phyloP scores from a whole-genome alignment of 2,113 vertebrate genomes.

The Nicator chloris region DNA sequence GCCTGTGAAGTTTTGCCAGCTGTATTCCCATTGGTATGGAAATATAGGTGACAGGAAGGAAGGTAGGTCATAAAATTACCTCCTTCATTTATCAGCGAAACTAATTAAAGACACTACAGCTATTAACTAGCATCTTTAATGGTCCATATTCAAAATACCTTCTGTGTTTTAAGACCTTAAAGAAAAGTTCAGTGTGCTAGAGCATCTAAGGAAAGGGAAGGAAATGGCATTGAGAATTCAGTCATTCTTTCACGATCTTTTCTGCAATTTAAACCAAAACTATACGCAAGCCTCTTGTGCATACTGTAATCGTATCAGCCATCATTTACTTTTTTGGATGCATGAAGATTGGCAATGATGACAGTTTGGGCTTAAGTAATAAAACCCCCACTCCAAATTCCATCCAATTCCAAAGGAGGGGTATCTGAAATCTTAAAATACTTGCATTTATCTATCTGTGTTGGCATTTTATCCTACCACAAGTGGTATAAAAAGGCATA shows the following conservation, averaged over 20 bases:
- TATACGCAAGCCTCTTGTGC: neutral
- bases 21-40: neutral
- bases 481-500: neutral
- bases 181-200: neutral
- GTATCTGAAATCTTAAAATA: neutral
- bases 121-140: neutral
- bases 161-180: neutral
- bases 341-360: neutral
- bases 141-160: neutral
- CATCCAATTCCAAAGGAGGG: neutral
- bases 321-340: neutral
- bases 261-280: neutral
- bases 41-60: neutral
- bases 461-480: neutral
- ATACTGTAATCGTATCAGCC: neutral
- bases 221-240: neutral
- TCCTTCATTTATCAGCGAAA: neutral
- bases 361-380: neutral
- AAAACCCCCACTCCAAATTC: neutral
- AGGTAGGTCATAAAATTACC: neutral
- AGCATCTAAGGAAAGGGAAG: neutral
- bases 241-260: neutral
- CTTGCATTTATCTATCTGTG: neutral
- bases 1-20: neutral
- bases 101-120: neutral